Conservation (phyloP, 2,797 vertebrate genomes). For the Peromyscus aztecus region DNA sequence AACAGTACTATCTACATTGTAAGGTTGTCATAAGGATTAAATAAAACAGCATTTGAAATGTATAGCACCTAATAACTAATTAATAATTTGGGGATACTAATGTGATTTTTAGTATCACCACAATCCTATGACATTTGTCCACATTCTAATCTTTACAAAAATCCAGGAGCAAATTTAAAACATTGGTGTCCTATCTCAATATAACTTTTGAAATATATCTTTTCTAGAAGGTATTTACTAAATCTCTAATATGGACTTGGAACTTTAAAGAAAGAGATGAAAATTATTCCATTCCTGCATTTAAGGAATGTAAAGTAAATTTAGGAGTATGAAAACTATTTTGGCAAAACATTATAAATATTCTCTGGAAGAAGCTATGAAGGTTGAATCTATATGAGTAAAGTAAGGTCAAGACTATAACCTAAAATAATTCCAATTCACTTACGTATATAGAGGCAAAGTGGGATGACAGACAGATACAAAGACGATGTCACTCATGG, state of each 20-base stretch:
- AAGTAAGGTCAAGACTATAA: slow-evolving; percentile 3
- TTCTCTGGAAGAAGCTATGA: neutral
- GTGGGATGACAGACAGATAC: neutral
- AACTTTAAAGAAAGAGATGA: slow-evolving; percentile 25
- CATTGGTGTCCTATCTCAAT: neutral
- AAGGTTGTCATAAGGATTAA: neutral
- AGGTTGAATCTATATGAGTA: slow-evolving; percentile 50
- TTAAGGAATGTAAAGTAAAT: slow-evolving; percentile 44
- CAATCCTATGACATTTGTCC: neutral
- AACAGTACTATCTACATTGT: slow-evolving; percentile 34
- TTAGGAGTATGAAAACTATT: slow-evolving; percentile 48
- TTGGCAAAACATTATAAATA: slow-evolving; percentile 55
- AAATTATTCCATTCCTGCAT: neutral
- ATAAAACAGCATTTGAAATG: neutral
- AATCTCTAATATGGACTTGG: neutral
- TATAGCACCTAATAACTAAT: neutral
- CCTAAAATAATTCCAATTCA: slow-evolving; percentile 32
- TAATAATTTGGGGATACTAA: slow-evolving; percentile 7
- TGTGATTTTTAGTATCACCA: slow-evolving; percentile 36
- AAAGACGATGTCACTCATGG: slow-evolving; percentile 21
- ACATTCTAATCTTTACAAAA: slow-evolving; percentile 49
- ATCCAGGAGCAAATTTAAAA: slow-evolving; percentile 47
- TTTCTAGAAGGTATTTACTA: slow-evolving; percentile 10
- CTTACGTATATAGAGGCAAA: slow-evolving; percentile 29
- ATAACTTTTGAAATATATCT: slow-evolving; percentile 32